These are phyloP conservation scores for Drosophila dunni DNA, from an alignment of 1,140 invertebrate genomes.

Conservation along the genomic window DNA sequence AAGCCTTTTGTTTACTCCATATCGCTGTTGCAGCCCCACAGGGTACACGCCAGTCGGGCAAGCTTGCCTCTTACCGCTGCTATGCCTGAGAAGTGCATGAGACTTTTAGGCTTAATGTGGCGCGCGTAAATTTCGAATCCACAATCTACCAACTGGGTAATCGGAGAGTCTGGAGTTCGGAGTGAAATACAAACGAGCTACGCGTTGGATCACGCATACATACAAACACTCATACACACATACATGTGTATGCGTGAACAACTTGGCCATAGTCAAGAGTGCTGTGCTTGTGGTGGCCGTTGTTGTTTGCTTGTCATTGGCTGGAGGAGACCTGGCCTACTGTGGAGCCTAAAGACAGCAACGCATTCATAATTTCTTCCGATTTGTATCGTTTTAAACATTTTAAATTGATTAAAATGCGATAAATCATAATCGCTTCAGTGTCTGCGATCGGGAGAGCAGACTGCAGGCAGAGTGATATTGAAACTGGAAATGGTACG, in stretches of 20 bases:
- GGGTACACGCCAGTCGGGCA: no score
- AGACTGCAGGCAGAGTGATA: constrained; percentile 2
- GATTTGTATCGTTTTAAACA: constrained; percentile 83
- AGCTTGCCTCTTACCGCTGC: constrained; percentile 16
- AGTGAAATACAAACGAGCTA: constrained; percentile 79
- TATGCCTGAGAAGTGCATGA: constrained; percentile 23
- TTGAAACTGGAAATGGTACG: constrained; percentile 7
- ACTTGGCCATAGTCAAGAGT: constrained; percentile 39
- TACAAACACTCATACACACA: not conserved
- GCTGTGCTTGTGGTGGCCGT: constrained; percentile 29
- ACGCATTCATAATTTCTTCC: constrained; percentile 83
- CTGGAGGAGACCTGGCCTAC: constrained; percentile 59
- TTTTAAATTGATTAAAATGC: constrained; percentile 84
- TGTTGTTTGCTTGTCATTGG: constrained; percentile 53
- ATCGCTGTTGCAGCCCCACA: not conserved
- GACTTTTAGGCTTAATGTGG: constrained; percentile 56
- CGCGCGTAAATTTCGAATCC: constrained; percentile 63
- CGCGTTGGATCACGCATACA: constrained; percentile 74
- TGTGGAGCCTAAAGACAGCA: constrained; percentile 80
- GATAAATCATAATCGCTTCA: constrained; percentile 83
- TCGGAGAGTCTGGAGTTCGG: constrained; percentile 57
- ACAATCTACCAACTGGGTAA: constrained; percentile 55
- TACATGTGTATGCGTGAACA: constrained; percentile 36
- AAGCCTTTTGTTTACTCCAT: no score
- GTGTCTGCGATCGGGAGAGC: constrained; percentile 31